phyloP scores from a whole-genome alignment of 2,888 invertebrate genomes.

The Schizaphis graminum region DNA sequence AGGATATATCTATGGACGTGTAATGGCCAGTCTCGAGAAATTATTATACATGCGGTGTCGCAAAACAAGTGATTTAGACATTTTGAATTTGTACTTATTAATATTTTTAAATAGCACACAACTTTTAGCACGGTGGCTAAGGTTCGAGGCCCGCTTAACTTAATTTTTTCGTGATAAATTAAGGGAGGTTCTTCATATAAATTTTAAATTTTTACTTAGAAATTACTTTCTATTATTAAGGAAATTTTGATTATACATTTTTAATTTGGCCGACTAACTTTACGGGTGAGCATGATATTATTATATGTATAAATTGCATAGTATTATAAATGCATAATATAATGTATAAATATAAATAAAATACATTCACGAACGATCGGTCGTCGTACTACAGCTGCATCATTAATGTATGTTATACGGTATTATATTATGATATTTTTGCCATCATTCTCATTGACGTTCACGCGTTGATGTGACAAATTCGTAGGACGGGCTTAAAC shows the following conservation, averaged over 20 bases:
- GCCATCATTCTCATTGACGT: background rate
- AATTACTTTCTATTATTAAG: background rate
- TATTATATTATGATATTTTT: background rate
- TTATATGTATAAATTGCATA: background rate
- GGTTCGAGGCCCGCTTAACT: background rate
- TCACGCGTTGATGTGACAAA: background rate
- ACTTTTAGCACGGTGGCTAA: background rate
- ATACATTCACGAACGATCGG: background rate
- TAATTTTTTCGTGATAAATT: background rate
- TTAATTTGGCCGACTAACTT: background rate
- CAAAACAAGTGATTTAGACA: background rate
- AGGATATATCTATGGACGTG: no score
- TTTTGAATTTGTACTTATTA: background rate
- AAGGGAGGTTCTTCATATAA: no score
- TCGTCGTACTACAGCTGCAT: background rate
- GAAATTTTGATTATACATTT: background rate
- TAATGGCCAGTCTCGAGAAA: no score
- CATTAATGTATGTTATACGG: background rate
- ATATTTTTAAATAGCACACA: background rate
- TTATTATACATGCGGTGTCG: no score
- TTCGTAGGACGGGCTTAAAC: background rate
- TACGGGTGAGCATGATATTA: background rate
- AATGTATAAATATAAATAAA: background rate
- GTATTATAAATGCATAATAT: background rate
- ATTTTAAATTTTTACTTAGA: background rate